Base-by-base conservation (phyloP, 2,888 invertebrate species). In the Poecilobothrus nobilitatus region DNA sequence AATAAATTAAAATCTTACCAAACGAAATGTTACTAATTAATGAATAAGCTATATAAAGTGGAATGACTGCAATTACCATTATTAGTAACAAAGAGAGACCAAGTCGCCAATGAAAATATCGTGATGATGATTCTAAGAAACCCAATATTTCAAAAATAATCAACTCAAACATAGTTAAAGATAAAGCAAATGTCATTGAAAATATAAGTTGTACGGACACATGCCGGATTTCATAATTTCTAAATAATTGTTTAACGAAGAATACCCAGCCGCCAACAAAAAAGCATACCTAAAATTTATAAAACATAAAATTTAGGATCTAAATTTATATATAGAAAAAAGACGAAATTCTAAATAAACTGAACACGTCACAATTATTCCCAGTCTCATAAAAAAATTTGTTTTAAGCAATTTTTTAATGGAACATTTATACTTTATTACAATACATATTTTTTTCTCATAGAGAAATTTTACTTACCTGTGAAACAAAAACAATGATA, bases 61-160 rank as follows among this genome's bases (percentile, higher is more conserved):
- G 99, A 82, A 99, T 92, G 64, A 97, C 85, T 12, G 96, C 93
- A 74, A 99, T 96, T 22, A 99, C 91, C 88, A 97, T 92, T 78
- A 97, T 91, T 53, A 99, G 83, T 74, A 99, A 87, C 67, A 91
- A 86, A 76, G 96, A 95, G 5, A 99, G 85, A 33, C 93, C 95
- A 71, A 96, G 83, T 77, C 94, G 93, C 99, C 99, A 99, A 79
- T 96, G 95, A 79, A 79, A 77, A 73, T 74, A 78, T 73, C 79
- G 79, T 74, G 86, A 97, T 92, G 92, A 92, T 22, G 94, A 88
- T 79, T 97, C 95, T 72, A 99, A 84, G 73, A 97, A 88, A 41
- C 93, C 97, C 70, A 97, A 85, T 74, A 99, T 99, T 85, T 99
- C 99, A 84, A 99, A 99, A 79, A 99, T 99, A 71, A 99, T 98